phyloP scores from a whole-genome alignment of 2,797 vertebrate genomes.

The Scolopax rusticola region DNA sequence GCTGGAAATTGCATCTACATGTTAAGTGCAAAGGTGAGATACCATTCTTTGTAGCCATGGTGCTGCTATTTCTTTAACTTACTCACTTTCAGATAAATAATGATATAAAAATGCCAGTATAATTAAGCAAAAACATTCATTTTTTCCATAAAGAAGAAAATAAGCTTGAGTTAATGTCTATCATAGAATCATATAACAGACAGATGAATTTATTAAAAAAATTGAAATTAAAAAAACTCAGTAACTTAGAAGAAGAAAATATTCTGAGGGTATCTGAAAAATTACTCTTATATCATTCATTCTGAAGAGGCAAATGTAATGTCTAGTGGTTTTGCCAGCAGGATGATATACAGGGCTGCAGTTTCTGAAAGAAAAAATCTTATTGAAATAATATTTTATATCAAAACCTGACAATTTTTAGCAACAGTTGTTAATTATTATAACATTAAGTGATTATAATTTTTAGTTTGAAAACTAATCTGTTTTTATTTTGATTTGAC shows the following conservation, averaged over 20 bases:
- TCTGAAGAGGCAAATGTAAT: neutral
- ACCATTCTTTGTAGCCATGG: neutral
- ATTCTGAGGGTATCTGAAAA: neutral
- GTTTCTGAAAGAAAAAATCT: neutral
- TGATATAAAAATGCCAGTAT: neutral
- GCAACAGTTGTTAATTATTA: neutral
- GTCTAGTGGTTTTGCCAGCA: neutral
- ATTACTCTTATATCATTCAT: neutral
- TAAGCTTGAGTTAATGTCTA: neutral
- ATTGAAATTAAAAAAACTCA: neutral
- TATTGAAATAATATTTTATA: neutral
- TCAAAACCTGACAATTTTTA: neutral
- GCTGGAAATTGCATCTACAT: conserved; percentile 60
- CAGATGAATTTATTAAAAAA: neutral
- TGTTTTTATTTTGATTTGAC: neutral
- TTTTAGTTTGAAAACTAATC: neutral
- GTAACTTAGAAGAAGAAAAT: neutral
- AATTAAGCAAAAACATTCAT: neutral
- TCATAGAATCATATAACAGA: neutral
- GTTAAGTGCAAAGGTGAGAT: conserved; percentile 74
- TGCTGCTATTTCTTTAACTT: neutral
- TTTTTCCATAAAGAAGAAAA: neutral
- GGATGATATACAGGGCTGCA: neutral
- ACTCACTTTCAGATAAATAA: neutral
- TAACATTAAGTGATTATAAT: neutral